These are phyloP conservation scores for Brachionichthys hirsutus DNA, from an alignment of 2,113 vertebrate genomes.

Conservation along the genomic window DNA sequence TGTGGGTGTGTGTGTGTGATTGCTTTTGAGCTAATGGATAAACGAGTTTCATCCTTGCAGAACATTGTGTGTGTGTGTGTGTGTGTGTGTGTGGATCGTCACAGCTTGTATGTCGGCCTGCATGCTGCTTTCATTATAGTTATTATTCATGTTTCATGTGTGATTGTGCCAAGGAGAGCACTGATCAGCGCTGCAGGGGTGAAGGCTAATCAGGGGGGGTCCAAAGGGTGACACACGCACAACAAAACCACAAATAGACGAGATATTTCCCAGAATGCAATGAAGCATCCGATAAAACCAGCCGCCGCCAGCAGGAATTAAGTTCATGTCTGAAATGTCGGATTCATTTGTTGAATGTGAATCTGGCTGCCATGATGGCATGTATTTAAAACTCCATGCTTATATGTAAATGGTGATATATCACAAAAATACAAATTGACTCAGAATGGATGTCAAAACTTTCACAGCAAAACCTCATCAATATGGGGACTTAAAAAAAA, in stretches of 20 bases:
- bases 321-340: not conserved
- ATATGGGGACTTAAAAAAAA: too few relatives aligned
- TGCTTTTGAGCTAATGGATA: slow-evolving; percentile 68
- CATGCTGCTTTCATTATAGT: slow-evolving; percentile 73
- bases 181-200: slow-evolving; percentile 53
- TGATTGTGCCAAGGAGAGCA: slow-evolving; percentile 60
- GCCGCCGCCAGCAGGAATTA: too few relatives aligned
- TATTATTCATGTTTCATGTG: slow-evolving; percentile 75
- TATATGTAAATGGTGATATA: too few relatives aligned
- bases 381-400: too few relatives aligned
- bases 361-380: not conserved
- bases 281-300: not conserved
- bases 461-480: too few relatives aligned
- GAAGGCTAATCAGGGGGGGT: slow-evolving; percentile 53
- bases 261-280: slow-evolving; percentile 27
- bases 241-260: slow-evolving; percentile 35
- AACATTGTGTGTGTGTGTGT: slow-evolving; percentile 34
- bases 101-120: slow-evolving; percentile 62
- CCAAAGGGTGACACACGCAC: slow-evolving; percentile 36
- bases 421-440: too few relatives aligned
- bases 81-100: slow-evolving; percentile 52
- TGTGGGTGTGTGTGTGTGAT: slow-evolving; percentile 50
- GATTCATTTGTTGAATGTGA: slow-evolving; percentile 31
- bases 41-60: slow-evolving; percentile 62
- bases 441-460: too few relatives aligned